phyloP scores from a whole-genome alignment of 2,888 invertebrate genomes.

The Plebejus melissa region DNA sequence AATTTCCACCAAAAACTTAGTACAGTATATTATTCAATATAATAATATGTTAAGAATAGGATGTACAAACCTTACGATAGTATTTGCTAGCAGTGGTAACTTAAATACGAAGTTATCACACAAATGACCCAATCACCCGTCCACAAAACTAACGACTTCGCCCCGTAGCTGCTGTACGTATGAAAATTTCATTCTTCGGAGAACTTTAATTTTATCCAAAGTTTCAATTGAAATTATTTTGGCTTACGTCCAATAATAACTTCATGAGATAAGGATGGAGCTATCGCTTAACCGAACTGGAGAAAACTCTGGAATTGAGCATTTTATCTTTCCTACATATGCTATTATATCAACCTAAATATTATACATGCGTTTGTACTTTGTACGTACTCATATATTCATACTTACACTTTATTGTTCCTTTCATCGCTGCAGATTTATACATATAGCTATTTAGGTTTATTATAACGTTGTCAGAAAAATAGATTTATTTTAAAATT shows the following conservation, averaged over 20 bases:
- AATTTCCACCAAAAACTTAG: too few species aligned
- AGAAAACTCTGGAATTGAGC: slow-evolving; percentile 15
- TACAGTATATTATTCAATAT: too few species aligned
- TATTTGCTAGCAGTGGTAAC: too few species aligned
- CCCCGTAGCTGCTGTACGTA: slow-evolving; percentile 13
- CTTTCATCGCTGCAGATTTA: too few species aligned
- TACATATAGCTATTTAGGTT: too few species aligned
- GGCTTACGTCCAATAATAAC: slow-evolving; percentile 21
- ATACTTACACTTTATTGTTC: background rate
- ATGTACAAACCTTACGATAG: too few species aligned
- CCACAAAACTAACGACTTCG: slow-evolving; percentile 23
- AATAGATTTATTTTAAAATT: too few species aligned
- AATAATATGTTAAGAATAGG: too few species aligned
- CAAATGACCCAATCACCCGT: slow-evolving; percentile 20
- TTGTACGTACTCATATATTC: background rate
- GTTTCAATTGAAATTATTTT: slow-evolving; percentile 28
- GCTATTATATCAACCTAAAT: background rate
- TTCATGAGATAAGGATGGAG: slow-evolving; percentile 25
- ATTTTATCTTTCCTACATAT: background rate
- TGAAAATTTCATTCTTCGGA: slow-evolving; percentile 22
- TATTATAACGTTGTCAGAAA: too few species aligned
- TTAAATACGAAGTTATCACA: slow-evolving; percentile 23
- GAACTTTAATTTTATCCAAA: slow-evolving; percentile 27
- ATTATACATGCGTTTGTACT: background rate
- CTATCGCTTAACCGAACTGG: slow-evolving; percentile 22